Conservation (phyloP, 2,113 vertebrate genomes). For the Cavia aperea region DNA sequence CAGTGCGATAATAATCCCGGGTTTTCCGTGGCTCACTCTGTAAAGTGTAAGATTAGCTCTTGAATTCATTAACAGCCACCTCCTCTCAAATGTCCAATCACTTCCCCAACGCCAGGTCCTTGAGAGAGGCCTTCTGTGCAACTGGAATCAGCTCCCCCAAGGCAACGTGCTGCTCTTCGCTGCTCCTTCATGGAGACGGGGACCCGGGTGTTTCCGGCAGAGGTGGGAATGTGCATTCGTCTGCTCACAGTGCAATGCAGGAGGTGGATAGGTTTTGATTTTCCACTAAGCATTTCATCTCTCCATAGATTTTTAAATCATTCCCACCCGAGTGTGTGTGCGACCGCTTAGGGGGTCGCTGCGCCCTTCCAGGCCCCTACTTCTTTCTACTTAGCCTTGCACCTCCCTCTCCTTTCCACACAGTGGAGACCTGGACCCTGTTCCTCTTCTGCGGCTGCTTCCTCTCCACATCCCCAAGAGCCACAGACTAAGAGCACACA, state of each 20-base stretch:
- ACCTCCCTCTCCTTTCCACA: neutral
- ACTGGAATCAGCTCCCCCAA: conserved; percentile 53
- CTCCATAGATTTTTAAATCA: neutral
- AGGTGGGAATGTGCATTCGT: no score
- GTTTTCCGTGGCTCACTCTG: conserved; percentile 58
- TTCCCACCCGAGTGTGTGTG: neutral
- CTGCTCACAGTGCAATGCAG: neutral
- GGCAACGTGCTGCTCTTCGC: conserved; percentile 57
- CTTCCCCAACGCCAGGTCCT: conserved; percentile 63
- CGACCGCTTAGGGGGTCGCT: neutral
- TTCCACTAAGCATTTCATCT: conserved; percentile 29
- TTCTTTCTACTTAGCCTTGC: neutral
- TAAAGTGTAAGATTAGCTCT: conserved; percentile 65
- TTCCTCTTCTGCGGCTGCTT: neutral
- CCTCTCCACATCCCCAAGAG: neutral
- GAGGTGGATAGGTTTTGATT: neutral
- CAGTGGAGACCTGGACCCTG: neutral
- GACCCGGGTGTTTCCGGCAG: conserved; percentile 9
- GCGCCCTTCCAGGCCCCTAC: neutral
- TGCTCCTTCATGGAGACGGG: conserved; percentile 45
- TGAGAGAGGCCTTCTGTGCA: conserved; percentile 55
- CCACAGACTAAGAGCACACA: neutral
- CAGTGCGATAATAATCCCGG: conserved; percentile 61
- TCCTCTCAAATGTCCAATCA: conserved; percentile 69
- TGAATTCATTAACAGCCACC: conserved; percentile 63